phyloP scores from a whole-genome alignment of 2,113 vertebrate species.

The Symphodus melops region DNA sequence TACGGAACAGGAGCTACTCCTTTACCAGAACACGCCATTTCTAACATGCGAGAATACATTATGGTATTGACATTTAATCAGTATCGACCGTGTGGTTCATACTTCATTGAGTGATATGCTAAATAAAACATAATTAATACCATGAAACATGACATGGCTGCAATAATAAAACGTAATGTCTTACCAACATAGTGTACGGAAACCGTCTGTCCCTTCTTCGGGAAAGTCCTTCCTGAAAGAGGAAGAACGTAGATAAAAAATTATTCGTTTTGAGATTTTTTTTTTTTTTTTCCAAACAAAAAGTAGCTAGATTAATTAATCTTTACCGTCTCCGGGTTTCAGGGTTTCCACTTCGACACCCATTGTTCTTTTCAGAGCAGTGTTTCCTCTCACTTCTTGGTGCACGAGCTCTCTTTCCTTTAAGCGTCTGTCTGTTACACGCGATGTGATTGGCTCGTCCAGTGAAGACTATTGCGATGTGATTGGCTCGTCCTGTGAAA shows the following conservation, averaged over 20 bases:
- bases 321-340: conserved; percentile 52
- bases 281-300: no score
- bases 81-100: no score
- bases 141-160: no score
- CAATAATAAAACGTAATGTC: not conserved
- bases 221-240: conserved; percentile 35
- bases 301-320: accelerated
- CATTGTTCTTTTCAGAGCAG: conserved; percentile 60
- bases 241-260: not conserved
- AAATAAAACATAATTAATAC: not conserved
- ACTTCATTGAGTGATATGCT: no score
- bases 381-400: not conserved
- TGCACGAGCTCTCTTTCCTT: not conserved
- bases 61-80: not conserved
- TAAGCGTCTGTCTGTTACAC: no score
- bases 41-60: no score
- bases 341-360: conserved; percentile 50
- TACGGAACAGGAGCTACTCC: not conserved
- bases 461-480: no score
- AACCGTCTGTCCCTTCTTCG: conserved; percentile 1
- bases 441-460: not conserved
- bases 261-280: accelerated
- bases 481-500: not conserved
- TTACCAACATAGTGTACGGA: conserved; percentile 70
- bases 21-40: no score